Conservation (phyloP, 1,140 invertebrate genomes). For the Leguminivora glycinivorella region DNA sequence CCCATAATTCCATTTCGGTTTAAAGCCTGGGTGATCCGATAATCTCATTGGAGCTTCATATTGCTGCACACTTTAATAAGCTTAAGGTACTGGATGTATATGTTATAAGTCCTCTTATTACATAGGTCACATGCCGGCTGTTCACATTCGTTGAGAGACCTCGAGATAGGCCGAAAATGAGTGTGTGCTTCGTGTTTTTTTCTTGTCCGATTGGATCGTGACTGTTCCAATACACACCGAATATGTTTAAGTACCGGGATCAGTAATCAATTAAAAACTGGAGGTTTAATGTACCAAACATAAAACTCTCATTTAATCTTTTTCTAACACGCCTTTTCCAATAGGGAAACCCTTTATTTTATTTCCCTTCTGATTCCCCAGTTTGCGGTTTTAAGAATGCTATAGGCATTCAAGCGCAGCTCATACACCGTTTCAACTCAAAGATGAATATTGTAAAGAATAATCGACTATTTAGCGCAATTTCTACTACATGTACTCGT, state of each 20-base stretch:
- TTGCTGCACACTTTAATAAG: background rate
- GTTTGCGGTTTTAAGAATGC: background rate
- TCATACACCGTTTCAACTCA: background rate
- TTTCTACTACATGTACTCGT: slow-evolving; percentile 54
- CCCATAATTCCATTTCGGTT: background rate
- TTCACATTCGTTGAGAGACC: too few species aligned
- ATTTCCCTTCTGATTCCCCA: background rate
- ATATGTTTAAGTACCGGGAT: too few species aligned
- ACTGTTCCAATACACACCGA: too few species aligned
- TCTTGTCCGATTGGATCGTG: too few species aligned
- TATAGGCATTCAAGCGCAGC: background rate
- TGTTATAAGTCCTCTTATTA: background rate
- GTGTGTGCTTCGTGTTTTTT: too few species aligned
- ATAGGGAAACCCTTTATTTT: slow-evolving; percentile 6
- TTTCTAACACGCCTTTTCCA: background rate
- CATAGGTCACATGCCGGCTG: too few species aligned
- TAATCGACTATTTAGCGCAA: slow-evolving; percentile 40
- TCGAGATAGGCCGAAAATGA: too few species aligned
- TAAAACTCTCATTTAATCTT: background rate
- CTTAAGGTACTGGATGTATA: background rate
- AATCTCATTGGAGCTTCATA: slow-evolving; percentile 2
- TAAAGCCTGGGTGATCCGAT: slow-evolving; percentile 14
- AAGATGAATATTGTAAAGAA: slow-evolving; percentile 37
- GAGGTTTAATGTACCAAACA: too few species aligned
- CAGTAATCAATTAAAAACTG: background rate